Evolutionary conservation across 2,113 vertebrate species (phyloP), one percentile per base, ranked within the genome.

Genomic region (Arenaria interpres): DNA sequence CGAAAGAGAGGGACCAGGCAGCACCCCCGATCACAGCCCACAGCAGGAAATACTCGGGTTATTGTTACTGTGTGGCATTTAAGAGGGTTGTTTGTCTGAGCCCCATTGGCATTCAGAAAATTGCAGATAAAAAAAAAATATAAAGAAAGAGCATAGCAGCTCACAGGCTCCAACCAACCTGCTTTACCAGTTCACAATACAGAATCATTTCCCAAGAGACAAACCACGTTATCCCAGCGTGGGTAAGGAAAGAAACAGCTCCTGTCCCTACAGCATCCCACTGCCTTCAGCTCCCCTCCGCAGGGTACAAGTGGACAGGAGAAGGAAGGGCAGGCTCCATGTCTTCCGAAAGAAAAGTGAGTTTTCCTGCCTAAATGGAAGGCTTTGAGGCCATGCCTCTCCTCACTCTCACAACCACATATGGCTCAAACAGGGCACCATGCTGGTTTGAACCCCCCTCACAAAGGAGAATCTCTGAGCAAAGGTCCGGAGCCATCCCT

Each of bases 291-390:
- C 35, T 77, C 12, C 45, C 20, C 46, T 19, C 35, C n/a, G 64
- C 69, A 22, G 25, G 46, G 69, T 46, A 67, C 2, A 0, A 37
- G 9, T 2, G 16, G 39, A 23, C 19, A 22, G 37, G 20, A 60
- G 33, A 57, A 35, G 11, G 28, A 53, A 64, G 12, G 24, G 30
- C 59, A 32, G 22, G 27, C 14, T 91, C 28, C 57, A 2, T 4
- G 21, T 9, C 23, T 62, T 60, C 69, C n/a, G 3, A 19, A 51
- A 46, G 4, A 77, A 19, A 51, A 64, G 25, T 5, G 2, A 0
- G 2, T 66, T 81, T 68, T 63, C 43, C 72, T 80, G 33, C 45
- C 45, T 33, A 48, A 12, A n/a, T 13, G 14, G 16, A 53, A 39
- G n/a, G 50, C 9, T 18, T 12, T 12, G 22, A 63, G 45, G 9